Evolutionary conservation across 2,113 vertebrate species (phyloP), one percentile per base, ranked within the genome.

Genomic region (Hippocampus comes): DNA sequence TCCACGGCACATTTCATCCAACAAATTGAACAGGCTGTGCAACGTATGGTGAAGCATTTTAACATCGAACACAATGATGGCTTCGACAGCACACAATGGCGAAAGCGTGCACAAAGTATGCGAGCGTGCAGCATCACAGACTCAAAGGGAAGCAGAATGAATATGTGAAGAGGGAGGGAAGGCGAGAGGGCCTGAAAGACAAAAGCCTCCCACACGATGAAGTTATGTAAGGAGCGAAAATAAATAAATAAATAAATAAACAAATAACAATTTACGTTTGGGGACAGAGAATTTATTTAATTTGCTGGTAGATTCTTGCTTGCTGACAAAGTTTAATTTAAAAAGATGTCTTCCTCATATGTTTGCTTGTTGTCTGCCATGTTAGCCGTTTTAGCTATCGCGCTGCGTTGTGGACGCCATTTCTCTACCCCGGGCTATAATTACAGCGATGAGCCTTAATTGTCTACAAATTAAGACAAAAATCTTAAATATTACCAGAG

Each of bases 41-140:
- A 79, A 73, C 77, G 87, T 82, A 73, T 75, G 63, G 78, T 76
- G 78, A 55, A 73, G 76, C 72, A 82, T 84, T 76, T 73, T 34
- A 18, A 88, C 80, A 84, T 48, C 69, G 67, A 84, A 84, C 75
- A 82, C 76, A 30, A 60, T 77, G 61, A 87, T 55, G 56, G 65
- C 15, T 5, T n/a, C 5, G 27, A 81, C 74, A 73, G 78, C 68
- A 84, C 53, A 88, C 51, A 17, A 43, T 23, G 63, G n/a, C 23
- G n/a, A 48, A n/a, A 25, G 34, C 38, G 38, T 64, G 34, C 34
- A 41, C 60, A 43, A 17, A 25, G 38, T 42, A 21, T 25, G 21
- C 30, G 70, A 65, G 70, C 86, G 90, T 93, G 91, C 91, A 86
- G 78, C 68, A 86, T 79, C 78, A 87, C 78, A 84, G 71, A 75